Base-by-base conservation (phyloP, 2,888 invertebrate genomes). In the Cacoxenus indagator region DNA sequence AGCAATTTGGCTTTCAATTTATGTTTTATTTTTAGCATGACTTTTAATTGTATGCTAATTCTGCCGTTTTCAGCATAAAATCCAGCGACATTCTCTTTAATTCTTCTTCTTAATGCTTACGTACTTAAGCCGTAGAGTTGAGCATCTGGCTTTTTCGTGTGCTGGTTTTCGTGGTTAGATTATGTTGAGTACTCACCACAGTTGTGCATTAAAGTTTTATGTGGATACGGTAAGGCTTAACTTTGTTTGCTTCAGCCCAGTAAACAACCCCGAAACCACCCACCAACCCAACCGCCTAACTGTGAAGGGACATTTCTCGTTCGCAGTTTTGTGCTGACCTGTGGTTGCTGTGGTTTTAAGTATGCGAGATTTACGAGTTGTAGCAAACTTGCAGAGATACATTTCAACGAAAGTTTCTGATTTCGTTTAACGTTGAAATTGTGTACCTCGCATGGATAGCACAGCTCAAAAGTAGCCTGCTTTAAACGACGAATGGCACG, bases 41-140 rank as follows among this genome's bases (percentile, higher is more conserved):
- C 64, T 64, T 69, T 66, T 51, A 57, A 69, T 69, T 62, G 64
- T 62, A 62, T 66, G 69, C 69, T 55, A 67, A 68, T 64, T 67
- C 37, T 46, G 61, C 55, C 55, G 27, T 55, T 55, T n/a, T 19
- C 55, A 27, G 26, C 19, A 26, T 59, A 51, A 19, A 51, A 51
- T 51, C 48, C n/a, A 51, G 48, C 48, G 2, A 51, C 19, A 51
- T 51, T 14, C 19, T 22, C 19, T 17, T 22, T n/a, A n/a, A n/a
- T n/a, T n/a, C n/a, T 4, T 48, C 17, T 37, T 37, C 14, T 31
- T 22, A 24, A 54, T 54, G 24, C 22, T 54, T 54, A 24, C 24
- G 24, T 54, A 24, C 54, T 54, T 9, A 54, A 24, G 26, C 8
- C 22, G n/a, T n/a, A n/a, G n/a, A n/a, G n/a, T n/a, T n/a, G n/a